Evolutionary conservation across 2,888 invertebrate species (phyloP).

Genomic region (Cheilosia scutellata): DNA sequence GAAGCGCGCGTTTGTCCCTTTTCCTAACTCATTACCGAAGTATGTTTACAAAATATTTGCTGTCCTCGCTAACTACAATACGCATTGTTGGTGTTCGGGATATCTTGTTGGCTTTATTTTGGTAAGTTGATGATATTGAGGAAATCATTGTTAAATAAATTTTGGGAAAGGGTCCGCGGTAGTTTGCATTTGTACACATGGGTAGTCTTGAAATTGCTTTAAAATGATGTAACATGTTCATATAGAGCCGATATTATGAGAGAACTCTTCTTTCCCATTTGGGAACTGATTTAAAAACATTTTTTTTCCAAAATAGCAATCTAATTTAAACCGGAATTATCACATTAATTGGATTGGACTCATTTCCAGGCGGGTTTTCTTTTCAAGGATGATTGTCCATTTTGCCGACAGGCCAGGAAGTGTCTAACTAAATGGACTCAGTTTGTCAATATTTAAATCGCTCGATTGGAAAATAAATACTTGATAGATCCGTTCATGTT

Average conservation of each 20-base stretch:
- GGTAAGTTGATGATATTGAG: conserved; percentile 38
- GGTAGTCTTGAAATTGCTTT: conserved; percentile 13
- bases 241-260: background rate
- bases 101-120: background rate
- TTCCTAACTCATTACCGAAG: conserved; percentile 43
- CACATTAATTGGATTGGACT: background rate
- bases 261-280: background rate
- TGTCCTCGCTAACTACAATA: background rate
- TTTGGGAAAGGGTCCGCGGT: conserved; percentile 17
- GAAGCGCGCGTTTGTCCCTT: conserved; percentile 14
- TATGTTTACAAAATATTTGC: conserved; percentile 39
- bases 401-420: background rate
- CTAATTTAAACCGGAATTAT: background rate
- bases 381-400: no score
- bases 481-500: background rate
- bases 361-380: no score
- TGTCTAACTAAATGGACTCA: background rate
- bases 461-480: background rate
- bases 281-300: background rate
- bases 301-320: background rate
- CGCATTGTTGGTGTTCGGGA: background rate
- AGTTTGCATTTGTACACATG: conserved; percentile 19
- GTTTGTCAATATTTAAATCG: background rate
- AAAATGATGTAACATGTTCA: background rate
- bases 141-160: conserved; percentile 49